phyloP scores from a whole-genome alignment of 2,113 vertebrate genomes.

The Dipodomys spectabilis region DNA sequence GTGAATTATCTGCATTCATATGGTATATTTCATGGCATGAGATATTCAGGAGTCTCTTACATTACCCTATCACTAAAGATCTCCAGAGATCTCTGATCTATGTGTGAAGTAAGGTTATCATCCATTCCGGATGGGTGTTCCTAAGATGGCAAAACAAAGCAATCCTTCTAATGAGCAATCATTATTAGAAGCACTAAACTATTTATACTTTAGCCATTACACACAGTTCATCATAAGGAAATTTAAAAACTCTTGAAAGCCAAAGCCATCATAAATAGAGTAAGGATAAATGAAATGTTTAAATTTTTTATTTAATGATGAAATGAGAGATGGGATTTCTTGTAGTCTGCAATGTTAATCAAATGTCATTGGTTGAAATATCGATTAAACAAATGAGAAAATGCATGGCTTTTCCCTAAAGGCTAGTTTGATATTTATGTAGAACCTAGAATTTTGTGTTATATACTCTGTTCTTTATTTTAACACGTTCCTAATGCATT shows the following conservation, averaged over 20 bases:
- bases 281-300: constrained; percentile 50
- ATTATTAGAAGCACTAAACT: constrained; percentile 28
- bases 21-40: not conserved
- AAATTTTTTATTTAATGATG: constrained; percentile 44
- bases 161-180: not conserved
- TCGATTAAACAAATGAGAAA: constrained; percentile 31
- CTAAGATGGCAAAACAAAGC: not conserved
- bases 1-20: not conserved
- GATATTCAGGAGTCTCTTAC: not conserved
- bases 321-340: constrained; percentile 2
- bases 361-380: not conserved
- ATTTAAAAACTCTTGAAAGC: constrained; percentile 37
- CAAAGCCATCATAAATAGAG: constrained; percentile 39
- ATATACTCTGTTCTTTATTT: not conserved
- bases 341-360: not conserved
- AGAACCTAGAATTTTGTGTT: not conserved
- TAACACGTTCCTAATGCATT: not conserved
- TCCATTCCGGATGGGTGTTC: not conserved
- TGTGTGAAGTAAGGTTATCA: not conserved
- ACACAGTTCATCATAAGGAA: constrained; percentile 23
- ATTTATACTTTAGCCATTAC: constrained; percentile 59
- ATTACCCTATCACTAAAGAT: not conserved
- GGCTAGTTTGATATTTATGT: not conserved
- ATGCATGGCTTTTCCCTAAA: not conserved
- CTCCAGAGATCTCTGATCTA: not conserved